These are phyloP conservation scores for Drosophila parvula DNA, from an alignment of 1,140 invertebrate genomes.

Conservation along the genomic window DNA sequence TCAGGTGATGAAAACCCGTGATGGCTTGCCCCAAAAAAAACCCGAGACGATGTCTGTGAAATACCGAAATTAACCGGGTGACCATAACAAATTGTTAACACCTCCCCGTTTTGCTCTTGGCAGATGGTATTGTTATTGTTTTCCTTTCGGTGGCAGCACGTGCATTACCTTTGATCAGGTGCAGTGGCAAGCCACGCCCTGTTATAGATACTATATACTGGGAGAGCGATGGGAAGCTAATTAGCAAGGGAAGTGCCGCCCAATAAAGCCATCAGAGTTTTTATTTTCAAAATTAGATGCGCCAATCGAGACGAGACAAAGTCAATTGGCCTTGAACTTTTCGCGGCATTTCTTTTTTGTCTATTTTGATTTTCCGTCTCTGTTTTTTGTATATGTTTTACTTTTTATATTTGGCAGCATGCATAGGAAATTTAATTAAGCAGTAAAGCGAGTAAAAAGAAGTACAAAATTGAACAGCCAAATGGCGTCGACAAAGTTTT, in stretches of 20 bases:
- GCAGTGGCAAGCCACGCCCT: conserved; percentile 38
- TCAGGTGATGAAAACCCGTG: conserved; percentile 40
- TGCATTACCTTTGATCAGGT: conserved; percentile 47
- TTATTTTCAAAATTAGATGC: conserved; percentile 48
- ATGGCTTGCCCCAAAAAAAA: conserved; percentile 4
- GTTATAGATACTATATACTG: conserved; percentile 8
- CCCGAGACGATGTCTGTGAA: background rate
- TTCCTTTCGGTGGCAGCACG: conserved; percentile 44
- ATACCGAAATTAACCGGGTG: conserved; percentile 20
- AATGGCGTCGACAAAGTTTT: conserved; percentile 44
- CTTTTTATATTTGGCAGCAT: conserved; percentile 61
- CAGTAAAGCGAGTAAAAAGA: conserved; percentile 39
- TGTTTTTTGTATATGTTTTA: conserved; percentile 30
- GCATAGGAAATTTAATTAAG: conserved; percentile 70
- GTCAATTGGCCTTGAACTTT: conserved; percentile 75
- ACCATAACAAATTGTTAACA: conserved; percentile 38
- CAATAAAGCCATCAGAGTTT: conserved; percentile 45
- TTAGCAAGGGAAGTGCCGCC: conserved; percentile 28
- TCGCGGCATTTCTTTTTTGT: conserved; percentile 18
- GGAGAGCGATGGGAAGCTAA: conserved; percentile 4
- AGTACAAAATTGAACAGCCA: conserved; percentile 40
- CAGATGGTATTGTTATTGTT: conserved; percentile 49
- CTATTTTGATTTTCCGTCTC: conserved; percentile 35
- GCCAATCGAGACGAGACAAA: conserved; percentile 53
- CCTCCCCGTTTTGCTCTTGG: conserved; percentile 36